A percentile compares a stretch with the other conserved stretches of the same genome.
Evolutionary conservation across 64 coral and sea anemone species (phyloP).

Genomic region (Pocillopora verrucosa): DNA sequence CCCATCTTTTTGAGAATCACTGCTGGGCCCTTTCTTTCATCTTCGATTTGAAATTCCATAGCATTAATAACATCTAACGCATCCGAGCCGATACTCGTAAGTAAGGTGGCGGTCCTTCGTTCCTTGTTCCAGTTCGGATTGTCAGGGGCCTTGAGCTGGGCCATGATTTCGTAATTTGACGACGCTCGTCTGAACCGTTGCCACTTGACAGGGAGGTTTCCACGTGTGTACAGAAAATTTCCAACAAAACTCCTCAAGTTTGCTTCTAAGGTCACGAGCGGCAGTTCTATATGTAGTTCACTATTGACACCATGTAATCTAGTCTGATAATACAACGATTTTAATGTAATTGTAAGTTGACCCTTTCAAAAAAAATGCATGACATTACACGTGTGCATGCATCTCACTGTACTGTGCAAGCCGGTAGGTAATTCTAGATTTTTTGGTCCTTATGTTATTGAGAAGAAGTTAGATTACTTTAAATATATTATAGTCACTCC

Average conservation of each 20-base stretch:
- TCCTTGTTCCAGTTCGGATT: constrained; percentile 25
- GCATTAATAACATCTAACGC: constrained; percentile 56
- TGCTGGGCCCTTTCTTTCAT: constrained; percentile 35
- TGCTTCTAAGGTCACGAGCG: too few relatives aligned
- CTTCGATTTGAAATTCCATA: constrained; percentile 36
- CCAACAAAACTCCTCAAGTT: too few relatives aligned
- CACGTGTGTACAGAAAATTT: not conserved
- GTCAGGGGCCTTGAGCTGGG: constrained; percentile 19
- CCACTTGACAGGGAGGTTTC: constrained; percentile 31
- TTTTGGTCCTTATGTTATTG: constrained; percentile 54
- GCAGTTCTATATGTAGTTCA: too few relatives aligned
- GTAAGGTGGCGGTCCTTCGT: constrained; percentile 19
- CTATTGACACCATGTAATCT: too few relatives aligned
- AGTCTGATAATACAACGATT: too few relatives aligned
- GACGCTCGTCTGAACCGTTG: constrained; percentile 25
- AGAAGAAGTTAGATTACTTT: constrained; percentile 51
- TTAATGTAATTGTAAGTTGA: too few relatives aligned
- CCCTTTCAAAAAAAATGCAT: too few relatives aligned
- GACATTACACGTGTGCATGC: too few relatives aligned
- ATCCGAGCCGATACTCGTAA: constrained; percentile 37
- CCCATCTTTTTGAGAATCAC: constrained; percentile 9
- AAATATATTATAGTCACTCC: constrained; percentile 56
- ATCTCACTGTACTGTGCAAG: too few relatives aligned
- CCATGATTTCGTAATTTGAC: constrained; percentile 40
- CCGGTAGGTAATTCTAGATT: too few relatives aligned